Conservation (phyloP, 1,140 invertebrate genomes). For the Apocrypta bakeri region DNA sequence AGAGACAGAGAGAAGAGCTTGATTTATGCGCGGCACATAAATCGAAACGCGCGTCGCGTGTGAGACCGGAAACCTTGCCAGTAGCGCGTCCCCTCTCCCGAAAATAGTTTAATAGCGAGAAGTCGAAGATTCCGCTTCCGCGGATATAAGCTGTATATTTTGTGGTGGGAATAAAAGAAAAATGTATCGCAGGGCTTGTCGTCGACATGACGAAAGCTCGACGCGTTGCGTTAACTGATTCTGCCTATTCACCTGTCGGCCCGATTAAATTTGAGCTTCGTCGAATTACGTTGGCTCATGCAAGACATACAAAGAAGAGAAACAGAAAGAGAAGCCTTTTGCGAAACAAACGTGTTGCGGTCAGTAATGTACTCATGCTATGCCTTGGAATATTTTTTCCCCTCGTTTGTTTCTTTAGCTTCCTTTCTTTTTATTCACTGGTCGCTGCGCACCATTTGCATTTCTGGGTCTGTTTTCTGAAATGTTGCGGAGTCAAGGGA, state of each 20-base stretch:
- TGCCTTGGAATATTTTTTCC: neutral
- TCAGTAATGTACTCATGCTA: neutral
- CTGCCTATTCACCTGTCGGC: slow-evolving; percentile 5
- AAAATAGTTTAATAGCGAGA: slow-evolving; percentile 62
- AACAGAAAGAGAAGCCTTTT: neutral
- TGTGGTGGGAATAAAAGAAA: neutral
- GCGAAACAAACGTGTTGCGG: neutral
- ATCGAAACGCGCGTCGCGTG: slow-evolving; percentile 56
- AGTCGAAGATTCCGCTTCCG: neutral
- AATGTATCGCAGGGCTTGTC: neutral
- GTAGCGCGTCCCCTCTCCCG: slow-evolving; percentile 51
- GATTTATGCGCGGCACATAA: slow-evolving; percentile 64
- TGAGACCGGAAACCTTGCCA: slow-evolving; percentile 61
- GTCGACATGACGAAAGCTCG: slow-evolving; percentile 23
- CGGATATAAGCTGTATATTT: neutral
- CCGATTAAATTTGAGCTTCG: slow-evolving; percentile 27
- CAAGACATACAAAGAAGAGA: too few species aligned
- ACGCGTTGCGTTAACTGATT: slow-evolving; percentile 27
- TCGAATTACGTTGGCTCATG: slow-evolving; percentile 21
- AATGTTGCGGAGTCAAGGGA: neutral
- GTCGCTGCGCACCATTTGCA: neutral
- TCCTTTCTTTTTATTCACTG: neutral
- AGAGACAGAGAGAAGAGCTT: slow-evolving; percentile 46
- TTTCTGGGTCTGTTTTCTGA: neutral
- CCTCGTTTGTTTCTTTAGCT: neutral